Conservation (phyloP, 2,113 vertebrate genomes). For the Spizaetus ornatus region DNA sequence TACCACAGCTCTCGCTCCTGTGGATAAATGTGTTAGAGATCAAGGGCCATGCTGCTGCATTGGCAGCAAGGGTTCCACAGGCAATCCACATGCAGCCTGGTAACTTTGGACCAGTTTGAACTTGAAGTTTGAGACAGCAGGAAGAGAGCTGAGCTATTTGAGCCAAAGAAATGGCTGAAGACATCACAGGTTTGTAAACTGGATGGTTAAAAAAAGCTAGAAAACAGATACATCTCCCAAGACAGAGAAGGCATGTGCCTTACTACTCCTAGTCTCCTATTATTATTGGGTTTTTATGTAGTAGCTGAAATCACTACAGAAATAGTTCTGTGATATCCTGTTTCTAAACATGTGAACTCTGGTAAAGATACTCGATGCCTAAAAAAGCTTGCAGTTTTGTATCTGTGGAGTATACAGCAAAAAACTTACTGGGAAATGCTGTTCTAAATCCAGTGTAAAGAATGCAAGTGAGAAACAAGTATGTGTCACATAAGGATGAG, state of each 20-base stretch:
- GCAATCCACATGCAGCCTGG: accelerated
- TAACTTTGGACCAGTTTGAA: neutral
- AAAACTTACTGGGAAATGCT: neutral
- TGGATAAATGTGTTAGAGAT: accelerated
- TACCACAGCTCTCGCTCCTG: accelerated
- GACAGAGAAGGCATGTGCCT: neutral
- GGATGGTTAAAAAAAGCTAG: neutral
- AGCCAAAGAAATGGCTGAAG: neutral
- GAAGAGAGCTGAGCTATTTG: neutral
- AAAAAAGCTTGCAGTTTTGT: neutral
- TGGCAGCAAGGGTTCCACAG: neutral
- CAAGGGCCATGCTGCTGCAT: accelerated
- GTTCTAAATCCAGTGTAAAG: neutral
- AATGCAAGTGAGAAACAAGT: neutral
- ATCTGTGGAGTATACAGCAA: neutral
- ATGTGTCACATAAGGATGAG: neutral
- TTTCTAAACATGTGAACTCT: neutral
- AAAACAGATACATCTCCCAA: neutral
- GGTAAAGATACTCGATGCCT: neutral
- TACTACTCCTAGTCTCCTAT: neutral
- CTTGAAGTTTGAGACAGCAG: neutral
- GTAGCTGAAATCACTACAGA: neutral
- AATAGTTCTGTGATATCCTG: neutral
- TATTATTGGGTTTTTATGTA: accelerated
- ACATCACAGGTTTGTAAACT: neutral